Evolutionary conservation across 1,140 invertebrate species (phyloP), one percentile per base, ranked within the genome.

Genomic region (Dryas iulia): DNA sequence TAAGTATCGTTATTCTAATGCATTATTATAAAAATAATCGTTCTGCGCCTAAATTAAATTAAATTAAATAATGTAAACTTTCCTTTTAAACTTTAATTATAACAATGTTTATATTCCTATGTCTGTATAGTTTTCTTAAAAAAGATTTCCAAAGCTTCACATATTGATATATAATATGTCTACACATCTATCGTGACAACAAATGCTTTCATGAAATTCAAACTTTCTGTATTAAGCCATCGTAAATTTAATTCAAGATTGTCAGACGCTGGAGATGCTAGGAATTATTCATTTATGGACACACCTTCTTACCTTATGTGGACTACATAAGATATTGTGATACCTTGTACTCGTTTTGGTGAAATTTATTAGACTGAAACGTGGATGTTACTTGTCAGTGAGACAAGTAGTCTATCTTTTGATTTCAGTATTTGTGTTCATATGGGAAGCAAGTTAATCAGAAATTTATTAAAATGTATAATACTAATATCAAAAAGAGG

Each of bases 341-440:
- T 61, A 28, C 39, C 31, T 60, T 68, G 66, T 60, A 28, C 67
- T 69, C 56, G 61, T 63, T 63, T 63, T 52, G 56, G 67, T 35
- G 53, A 47, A 69, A 63, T 69, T 69, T 69, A 69, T 69, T 59
- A 60, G 30, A 4, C 11, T 68, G 59, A 61, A 61, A 60, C 56
- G 57, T 69, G 60, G 60, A 69, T 59, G 61, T 64, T 47, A 59
- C 39, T 26, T 59, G 35, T 64, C 67, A 58, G 35, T 35, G 33
- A 47, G 57, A 60, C 39, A 54, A 33, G 28, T 53, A 47, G 26
- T 28, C 6, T n/a, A n/a, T n/a, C n/a, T n/a, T n/a, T n/a, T n/a
- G n/a, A n/a, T n/a, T n/a, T n/a, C n/a, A n/a, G n/a, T n/a, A n/a
- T n/a, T n/a, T n/a, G n/a, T n/a, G n/a, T n/a, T n/a, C n/a, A n/a